These are phyloP conservation scores for Caenorhabditis afra DNA, from an alignment of 2,888 invertebrate species.

Conservation along the genomic window DNA sequence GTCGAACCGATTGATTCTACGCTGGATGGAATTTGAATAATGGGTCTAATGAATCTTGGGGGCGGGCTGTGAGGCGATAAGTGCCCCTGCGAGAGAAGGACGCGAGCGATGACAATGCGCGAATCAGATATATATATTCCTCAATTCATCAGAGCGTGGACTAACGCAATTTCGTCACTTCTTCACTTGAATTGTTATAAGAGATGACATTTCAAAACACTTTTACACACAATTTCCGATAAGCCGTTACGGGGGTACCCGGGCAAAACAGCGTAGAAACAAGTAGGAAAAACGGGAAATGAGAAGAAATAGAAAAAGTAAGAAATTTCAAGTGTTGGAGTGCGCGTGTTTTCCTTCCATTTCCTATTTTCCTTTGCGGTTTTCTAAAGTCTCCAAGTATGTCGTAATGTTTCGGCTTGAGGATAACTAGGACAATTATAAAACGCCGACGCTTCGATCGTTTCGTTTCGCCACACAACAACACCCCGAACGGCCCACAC, in stretches of 20 bases:
- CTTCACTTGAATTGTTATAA: conserved; percentile 15
- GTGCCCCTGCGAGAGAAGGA: conserved; percentile 27
- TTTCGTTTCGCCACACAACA: conserved; percentile 15
- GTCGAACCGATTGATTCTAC: conserved; percentile 1
- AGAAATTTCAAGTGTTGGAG: conserved; percentile 20
- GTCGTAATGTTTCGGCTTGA: conserved; percentile 39
- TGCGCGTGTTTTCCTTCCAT: conserved; percentile 2
- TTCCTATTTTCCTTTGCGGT: too few species aligned
- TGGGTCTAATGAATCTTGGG: conserved; percentile 43
- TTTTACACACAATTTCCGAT: too few species aligned
- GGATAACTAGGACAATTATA: conserved; percentile 58
- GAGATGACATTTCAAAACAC: conserved; percentile 13
- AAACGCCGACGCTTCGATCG: conserved; percentile 32
- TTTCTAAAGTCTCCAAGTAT: conserved; percentile 26
- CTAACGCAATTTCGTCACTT: conserved; percentile 51
- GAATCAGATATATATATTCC: conserved; percentile 49
- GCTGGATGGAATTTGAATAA: conserved; percentile 49
- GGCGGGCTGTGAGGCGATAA: conserved; percentile 50
- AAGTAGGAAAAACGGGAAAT: background rate
- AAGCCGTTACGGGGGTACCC: too few species aligned
- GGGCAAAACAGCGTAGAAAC: too few species aligned
- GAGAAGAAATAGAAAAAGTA: conserved; percentile 19
- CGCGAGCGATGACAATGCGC: conserved; percentile 40
- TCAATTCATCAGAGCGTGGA: conserved; percentile 59
- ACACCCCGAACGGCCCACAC: conserved; percentile 27